Conservation (phyloP, 2,888 invertebrate species). For the Galeruca laticollis region DNA sequence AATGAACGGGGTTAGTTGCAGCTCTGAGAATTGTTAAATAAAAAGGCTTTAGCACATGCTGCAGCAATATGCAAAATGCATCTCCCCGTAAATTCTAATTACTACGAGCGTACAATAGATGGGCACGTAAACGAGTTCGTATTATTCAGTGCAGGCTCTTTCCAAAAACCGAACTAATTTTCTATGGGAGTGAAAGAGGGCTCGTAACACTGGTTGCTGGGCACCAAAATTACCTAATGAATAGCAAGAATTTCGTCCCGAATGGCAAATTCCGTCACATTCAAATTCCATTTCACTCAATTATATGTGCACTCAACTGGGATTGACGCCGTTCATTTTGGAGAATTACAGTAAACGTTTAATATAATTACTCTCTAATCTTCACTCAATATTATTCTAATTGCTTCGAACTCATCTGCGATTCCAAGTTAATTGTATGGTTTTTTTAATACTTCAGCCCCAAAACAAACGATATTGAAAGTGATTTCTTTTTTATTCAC, state of each 20-base stretch:
- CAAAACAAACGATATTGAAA: too few relatives aligned
- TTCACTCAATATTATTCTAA: neutral
- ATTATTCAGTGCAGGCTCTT: constrained; percentile 37
- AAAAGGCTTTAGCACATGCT: constrained; percentile 42
- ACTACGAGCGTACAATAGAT: constrained; percentile 38
- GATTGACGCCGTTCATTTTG: neutral
- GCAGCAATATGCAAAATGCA: constrained; percentile 46
- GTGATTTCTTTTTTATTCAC: too few relatives aligned
- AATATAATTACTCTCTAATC: neutral
- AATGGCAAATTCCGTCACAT: constrained; percentile 12
- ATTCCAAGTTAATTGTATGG: too few relatives aligned
- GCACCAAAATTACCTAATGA: constrained; percentile 26
- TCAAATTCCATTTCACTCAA: constrained; percentile 24
- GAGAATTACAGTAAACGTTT: neutral
- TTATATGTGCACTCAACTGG: constrained; percentile 19
- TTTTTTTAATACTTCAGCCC: too few relatives aligned
- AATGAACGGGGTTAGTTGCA: constrained; percentile 34
- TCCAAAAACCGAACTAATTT: constrained; percentile 42
- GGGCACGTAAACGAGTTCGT: constrained; percentile 40
- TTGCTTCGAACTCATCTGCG: neutral
- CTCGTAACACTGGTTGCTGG: constrained; percentile 29
- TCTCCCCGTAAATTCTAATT: constrained; percentile 47
- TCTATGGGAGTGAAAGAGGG: neutral
- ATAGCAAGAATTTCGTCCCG: constrained; percentile 17
- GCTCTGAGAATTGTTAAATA: constrained; percentile 39